These are phyloP conservation scores for Cheirogaleus major DNA, from an alignment of 2,797 vertebrate species.

Conservation along the genomic window DNA sequence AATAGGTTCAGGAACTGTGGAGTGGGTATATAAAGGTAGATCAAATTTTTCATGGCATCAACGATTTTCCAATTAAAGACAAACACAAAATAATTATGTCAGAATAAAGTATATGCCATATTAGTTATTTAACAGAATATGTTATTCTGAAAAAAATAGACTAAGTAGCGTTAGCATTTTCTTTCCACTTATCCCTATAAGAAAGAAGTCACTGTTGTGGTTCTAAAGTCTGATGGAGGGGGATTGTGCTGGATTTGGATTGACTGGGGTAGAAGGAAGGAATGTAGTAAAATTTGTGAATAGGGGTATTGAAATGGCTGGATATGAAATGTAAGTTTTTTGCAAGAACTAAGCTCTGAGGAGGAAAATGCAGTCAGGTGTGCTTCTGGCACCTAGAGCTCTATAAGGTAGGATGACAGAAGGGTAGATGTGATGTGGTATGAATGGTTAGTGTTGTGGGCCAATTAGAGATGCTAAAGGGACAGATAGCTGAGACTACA, in stretches of 20 bases:
- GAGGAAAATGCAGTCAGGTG: not conserved
- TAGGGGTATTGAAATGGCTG: not conserved
- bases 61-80: not conserved
- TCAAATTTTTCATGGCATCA: not conserved
- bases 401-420: not conserved
- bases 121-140: not conserved
- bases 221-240: not conserved
- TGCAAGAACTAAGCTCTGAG: not conserved
- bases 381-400: not conserved
- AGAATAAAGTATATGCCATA: not conserved
- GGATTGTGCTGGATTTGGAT: not conserved
- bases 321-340: not conserved
- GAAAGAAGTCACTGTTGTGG: not conserved
- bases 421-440: too few species aligned
- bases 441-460: not conserved
- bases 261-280: fast-evolving
- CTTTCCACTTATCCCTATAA: not conserved
- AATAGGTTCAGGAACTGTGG: not conserved
- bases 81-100: not conserved
- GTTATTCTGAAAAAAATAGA: not conserved
- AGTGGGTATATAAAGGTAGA: not conserved
- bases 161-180: not conserved
- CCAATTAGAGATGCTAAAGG: not conserved
- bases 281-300: not conserved
- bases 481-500: not conserved